Evolutionary conservation across 2,888 invertebrate genomes (phyloP).

Genomic region (Anthrax anthrax): DNA sequence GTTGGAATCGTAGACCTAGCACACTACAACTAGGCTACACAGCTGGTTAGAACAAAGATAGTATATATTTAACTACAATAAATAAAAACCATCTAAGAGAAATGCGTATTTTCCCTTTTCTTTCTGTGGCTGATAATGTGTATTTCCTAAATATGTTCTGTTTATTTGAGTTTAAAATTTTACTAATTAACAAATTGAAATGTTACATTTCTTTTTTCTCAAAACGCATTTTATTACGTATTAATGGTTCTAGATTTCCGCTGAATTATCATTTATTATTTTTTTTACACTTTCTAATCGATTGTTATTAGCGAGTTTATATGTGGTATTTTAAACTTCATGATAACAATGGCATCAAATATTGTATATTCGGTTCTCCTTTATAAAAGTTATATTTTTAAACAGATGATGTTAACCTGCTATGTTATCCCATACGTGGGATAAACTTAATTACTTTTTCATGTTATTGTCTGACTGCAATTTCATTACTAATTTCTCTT

Average conservation of each 20-base stretch:
- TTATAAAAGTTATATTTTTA: conserved; percentile 95
- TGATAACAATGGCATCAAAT: conserved; percentile 82
- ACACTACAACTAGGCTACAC: too few relatives aligned
- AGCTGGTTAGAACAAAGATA: too few relatives aligned
- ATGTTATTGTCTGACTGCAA: conserved; percentile 93
- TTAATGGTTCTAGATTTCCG: background rate
- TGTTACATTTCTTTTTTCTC: background rate
- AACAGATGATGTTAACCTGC: conserved; percentile 91
- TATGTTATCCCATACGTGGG: conserved; percentile 90
- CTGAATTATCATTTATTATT: background rate
- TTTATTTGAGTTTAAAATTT: background rate
- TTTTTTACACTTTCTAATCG: too few relatives aligned
- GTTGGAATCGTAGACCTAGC: too few relatives aligned
- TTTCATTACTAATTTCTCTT: conserved; percentile 87
- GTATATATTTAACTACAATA: too few relatives aligned
- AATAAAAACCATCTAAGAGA: background rate
- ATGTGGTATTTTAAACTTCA: background rate
- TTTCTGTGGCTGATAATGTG: background rate
- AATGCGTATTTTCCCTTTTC: background rate
- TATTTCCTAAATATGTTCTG: too few relatives aligned
- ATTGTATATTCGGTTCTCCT: conserved; percentile 95
- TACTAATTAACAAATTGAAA: background rate
- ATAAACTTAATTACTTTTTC: conserved; percentile 83
- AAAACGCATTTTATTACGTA: background rate
- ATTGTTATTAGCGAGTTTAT: background rate